phyloP scores from a whole-genome alignment of 2,888 invertebrate genomes.

The Bellardia bayeri region DNA sequence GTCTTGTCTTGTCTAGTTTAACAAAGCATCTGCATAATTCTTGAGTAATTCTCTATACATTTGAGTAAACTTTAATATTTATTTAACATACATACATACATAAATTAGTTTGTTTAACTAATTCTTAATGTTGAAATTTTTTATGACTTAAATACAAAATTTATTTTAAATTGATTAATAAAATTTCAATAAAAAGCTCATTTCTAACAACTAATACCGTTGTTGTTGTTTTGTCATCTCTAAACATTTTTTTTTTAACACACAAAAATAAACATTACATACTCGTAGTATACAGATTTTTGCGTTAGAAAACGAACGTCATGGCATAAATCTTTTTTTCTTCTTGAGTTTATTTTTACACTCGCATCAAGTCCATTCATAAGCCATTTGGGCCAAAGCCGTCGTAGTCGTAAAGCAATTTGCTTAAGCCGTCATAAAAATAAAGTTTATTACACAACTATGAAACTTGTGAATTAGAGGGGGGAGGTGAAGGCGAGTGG shows the following conservation, averaged over 20 bases:
- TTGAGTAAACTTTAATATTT: no score
- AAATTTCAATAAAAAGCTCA: constrained; percentile 12
- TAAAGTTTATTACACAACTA: constrained; percentile 68
- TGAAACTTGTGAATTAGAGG: not conserved
- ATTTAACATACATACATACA: not conserved
- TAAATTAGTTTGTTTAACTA: not conserved
- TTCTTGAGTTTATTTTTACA: not conserved
- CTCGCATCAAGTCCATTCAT: constrained; percentile 41
- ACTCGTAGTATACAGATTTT: not conserved
- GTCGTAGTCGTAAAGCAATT: constrained; percentile 62
- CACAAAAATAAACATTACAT: constrained; percentile 11
- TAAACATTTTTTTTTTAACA: not conserved
- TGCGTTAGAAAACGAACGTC: constrained; percentile 33
- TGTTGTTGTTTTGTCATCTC: constrained; percentile 46
- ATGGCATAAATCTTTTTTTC: constrained; percentile 22
- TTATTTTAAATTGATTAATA: constrained; percentile 23
- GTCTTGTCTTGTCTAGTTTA: no score
- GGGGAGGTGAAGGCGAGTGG: not conserved
- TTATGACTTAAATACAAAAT: constrained; percentile 1
- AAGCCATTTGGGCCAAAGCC: constrained; percentile 44
- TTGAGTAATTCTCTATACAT: no score
- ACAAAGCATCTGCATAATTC: no score
- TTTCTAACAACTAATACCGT: not conserved
- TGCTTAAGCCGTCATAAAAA: constrained; percentile 71
- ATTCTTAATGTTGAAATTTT: not conserved